These are phyloP conservation scores for Mesorhabditis sp. DNA, from an alignment of 2,888 invertebrate genomes.

Conservation along the genomic window DNA sequence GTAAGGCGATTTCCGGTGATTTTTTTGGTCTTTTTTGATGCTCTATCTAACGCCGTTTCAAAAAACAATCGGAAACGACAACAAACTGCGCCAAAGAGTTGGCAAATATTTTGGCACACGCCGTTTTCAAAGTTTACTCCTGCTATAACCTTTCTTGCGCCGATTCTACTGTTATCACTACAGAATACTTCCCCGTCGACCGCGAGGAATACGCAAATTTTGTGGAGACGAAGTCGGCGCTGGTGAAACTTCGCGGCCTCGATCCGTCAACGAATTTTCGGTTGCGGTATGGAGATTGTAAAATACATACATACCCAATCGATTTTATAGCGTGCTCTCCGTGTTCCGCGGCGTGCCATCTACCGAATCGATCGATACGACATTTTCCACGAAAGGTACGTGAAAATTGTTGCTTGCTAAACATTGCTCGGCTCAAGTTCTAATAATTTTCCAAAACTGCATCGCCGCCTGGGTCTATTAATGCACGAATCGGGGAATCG, in stretches of 20 bases:
- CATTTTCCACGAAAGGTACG: constrained; percentile 37
- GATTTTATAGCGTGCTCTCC: constrained; percentile 22
- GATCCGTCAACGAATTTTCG: constrained; percentile 43
- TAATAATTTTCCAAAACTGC: too few species aligned
- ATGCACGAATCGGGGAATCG: too few species aligned
- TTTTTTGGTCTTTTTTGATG: neutral
- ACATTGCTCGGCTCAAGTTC: too few species aligned
- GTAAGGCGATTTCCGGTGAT: constrained; percentile 9
- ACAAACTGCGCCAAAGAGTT: too few species aligned
- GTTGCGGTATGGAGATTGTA: constrained; percentile 16
- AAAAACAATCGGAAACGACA: too few species aligned
- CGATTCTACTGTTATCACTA: neutral
- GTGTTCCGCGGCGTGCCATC: constrained; percentile 40
- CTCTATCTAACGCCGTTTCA: neutral
- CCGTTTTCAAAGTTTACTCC: too few species aligned
- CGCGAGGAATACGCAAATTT: constrained; percentile 45
- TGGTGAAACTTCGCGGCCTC: constrained; percentile 41
- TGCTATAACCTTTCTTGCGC: too few species aligned
- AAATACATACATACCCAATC: neutral
- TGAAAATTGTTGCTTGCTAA: constrained; percentile 8
- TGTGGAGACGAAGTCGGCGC: constrained; percentile 47
- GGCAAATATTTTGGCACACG: too few species aligned
- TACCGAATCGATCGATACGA: constrained; percentile 31
- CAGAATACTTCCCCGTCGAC: constrained; percentile 46
- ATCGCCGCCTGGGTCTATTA: too few species aligned